phyloP scores from a whole-genome alignment of 2,797 vertebrate species.

The Rhinichthys osculus region DNA sequence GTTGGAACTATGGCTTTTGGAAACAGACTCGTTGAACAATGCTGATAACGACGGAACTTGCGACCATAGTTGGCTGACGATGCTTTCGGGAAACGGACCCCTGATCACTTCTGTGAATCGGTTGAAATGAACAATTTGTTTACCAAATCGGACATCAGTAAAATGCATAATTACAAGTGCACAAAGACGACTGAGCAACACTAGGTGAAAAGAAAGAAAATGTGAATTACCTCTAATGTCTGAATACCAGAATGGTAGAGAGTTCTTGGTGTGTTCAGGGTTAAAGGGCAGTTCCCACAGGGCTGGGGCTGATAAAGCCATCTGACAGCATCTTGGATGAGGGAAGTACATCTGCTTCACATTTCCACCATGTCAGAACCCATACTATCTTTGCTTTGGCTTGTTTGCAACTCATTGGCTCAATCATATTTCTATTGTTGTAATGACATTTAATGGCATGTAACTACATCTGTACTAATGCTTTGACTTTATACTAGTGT shows the following conservation, averaged over 20 bases:
- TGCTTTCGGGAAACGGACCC: not conserved
- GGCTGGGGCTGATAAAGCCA: constrained; percentile 65
- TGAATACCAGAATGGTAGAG: constrained; percentile 23
- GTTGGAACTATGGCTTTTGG: not conserved
- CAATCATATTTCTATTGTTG: constrained; percentile 57
- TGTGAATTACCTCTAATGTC: constrained; percentile 25
- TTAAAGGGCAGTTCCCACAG: constrained; percentile 54
- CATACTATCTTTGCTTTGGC: constrained; percentile 67
- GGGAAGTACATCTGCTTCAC: constrained; percentile 74
- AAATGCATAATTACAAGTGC: not conserved
- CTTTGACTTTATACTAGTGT: constrained; percentile 27
- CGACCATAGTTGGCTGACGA: not conserved
- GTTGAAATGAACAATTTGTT: not conserved
- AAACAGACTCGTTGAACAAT: not conserved
- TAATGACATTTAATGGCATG: constrained; percentile 60
- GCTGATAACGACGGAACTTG: not conserved
- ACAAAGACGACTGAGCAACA: not conserved
- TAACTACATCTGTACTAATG: constrained; percentile 43
- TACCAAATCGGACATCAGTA: not conserved
- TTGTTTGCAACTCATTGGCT: constrained; percentile 67
- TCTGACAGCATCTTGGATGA: constrained; percentile 70
- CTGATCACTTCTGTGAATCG: not conserved
- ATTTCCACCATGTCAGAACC: constrained; percentile 68
- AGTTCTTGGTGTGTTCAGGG: constrained; percentile 22
- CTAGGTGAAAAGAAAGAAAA: constrained; percentile 9